These are phyloP conservation scores for Lagorchestes hirsutus DNA, from an alignment of 2,797 vertebrate genomes.

Conservation along the genomic window DNA sequence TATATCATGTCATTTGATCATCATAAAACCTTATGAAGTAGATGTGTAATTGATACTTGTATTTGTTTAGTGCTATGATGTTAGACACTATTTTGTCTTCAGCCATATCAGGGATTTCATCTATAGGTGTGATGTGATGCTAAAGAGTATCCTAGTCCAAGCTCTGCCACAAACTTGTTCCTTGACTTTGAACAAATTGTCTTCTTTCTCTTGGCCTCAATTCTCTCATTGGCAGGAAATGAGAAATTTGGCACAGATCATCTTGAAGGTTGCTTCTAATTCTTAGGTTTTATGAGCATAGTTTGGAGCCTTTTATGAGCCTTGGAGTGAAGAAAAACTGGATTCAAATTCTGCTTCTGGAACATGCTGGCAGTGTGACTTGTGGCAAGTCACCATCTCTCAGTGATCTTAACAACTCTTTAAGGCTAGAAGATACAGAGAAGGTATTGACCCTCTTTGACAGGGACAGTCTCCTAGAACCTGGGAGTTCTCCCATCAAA, in stretches of 20 bases:
- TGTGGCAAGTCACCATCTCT: not conserved
- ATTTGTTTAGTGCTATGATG: not conserved
- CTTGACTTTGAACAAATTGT: not conserved
- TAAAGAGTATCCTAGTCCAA: not conserved
- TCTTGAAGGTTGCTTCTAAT: not conserved
- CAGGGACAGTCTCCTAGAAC: not conserved
- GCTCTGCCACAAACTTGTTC: not conserved
- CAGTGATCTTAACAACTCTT: not conserved
- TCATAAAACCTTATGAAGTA: not conserved
- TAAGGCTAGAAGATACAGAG: not conserved
- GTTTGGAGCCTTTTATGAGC: not conserved
- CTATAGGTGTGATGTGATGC: not conserved
- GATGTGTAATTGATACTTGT: not conserved
- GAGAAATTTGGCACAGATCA: not conserved
- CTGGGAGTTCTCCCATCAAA: not conserved
- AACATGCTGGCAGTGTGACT: not conserved
- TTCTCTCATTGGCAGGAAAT: constrained; percentile 5
- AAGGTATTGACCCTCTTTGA: not conserved
- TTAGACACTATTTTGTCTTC: constrained; percentile 1
- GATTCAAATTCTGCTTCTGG: not conserved
- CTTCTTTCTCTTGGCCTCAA: not conserved
- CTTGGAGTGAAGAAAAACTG: not conserved
- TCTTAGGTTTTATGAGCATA: constrained; percentile 11
- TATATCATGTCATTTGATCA: not conserved
- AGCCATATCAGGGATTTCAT: not conserved